A percentile compares a stretch with the other conserved stretches of the same genome.
phyloP scores from a whole-genome alignment of 2,113 vertebrate species.

The Ctenodactylus gundi region DNA sequence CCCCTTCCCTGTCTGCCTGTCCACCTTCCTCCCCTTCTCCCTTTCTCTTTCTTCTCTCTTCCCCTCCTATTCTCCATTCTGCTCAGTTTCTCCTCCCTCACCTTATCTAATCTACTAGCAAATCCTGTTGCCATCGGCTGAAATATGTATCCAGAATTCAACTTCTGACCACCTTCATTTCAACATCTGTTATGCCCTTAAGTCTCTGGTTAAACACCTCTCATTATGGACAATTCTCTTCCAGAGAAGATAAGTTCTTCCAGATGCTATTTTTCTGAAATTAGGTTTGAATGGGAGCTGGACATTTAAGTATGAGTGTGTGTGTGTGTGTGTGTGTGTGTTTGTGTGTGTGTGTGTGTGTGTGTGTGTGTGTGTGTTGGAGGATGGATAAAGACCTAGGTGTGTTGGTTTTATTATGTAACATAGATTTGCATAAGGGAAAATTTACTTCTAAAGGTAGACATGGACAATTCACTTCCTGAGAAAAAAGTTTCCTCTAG shows the following conservation, averaged over 20 bases:
- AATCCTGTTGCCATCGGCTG: not conserved
- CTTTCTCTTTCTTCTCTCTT: too few relatives aligned
- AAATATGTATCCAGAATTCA: not conserved
- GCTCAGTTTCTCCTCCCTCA: not conserved
- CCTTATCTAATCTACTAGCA: not conserved
- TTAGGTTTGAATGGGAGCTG: not conserved
- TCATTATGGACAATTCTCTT: not conserved
- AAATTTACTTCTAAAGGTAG: not conserved
- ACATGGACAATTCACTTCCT: not conserved
- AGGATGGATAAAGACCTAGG: not conserved
- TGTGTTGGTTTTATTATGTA: not conserved
- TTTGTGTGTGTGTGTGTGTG: not conserved
- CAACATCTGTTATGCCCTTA: not conserved
- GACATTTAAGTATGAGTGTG: not conserved
- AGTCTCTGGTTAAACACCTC: not conserved
- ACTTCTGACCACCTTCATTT: not conserved
- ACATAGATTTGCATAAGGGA: not conserved
- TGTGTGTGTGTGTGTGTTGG: not conserved
- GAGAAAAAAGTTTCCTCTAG: not conserved
- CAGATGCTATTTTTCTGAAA: not conserved
- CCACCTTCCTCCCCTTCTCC: not conserved
- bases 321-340: not conserved
- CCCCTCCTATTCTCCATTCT: rapidly evolving
- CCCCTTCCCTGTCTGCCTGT: not conserved
- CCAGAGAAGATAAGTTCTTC: not conserved